Percentiles rank a stretch among this genome's conserved stretches.
These are phyloP conservation scores for Motacilla alba DNA, from an alignment of 2,113 vertebrate genomes.

Conservation along the genomic window DNA sequence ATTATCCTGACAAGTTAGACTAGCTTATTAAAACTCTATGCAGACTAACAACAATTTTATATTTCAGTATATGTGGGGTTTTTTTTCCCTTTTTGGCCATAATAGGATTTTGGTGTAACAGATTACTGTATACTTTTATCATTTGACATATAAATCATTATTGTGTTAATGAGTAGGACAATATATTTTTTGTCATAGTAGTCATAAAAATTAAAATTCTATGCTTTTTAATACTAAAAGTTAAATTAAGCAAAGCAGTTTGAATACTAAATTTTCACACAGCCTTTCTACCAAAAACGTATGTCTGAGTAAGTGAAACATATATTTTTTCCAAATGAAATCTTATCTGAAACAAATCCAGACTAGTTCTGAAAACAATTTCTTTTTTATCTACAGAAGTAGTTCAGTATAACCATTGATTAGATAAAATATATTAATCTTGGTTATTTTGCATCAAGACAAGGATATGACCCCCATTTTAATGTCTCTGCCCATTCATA, in stretches of 20 bases:
- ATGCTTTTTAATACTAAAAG: not conserved
- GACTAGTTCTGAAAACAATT: not conserved
- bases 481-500: not conserved
- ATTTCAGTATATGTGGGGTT: fast-evolving
- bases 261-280: not conserved
- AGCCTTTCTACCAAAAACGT: not conserved
- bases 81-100: not conserved
- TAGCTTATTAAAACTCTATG: not conserved
- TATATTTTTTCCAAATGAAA: not conserved
- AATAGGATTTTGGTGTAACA: not conserved
- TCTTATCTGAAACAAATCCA: not conserved
- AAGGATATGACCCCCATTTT: not conserved
- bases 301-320: not conserved
- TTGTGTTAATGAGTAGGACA: not conserved
- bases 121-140: not conserved
- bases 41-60: not conserved
- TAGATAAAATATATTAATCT: not conserved
- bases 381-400: not conserved
- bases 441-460: not conserved
- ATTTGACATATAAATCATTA: not conserved
- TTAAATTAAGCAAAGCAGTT: not conserved
- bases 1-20: not conserved
- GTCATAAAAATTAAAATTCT: not conserved
- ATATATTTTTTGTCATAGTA: not conserved
- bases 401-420: not conserved